Base-by-base conservation (phyloP, 2,888 invertebrate genomes). In the Drosophila aldrichi region DNA sequence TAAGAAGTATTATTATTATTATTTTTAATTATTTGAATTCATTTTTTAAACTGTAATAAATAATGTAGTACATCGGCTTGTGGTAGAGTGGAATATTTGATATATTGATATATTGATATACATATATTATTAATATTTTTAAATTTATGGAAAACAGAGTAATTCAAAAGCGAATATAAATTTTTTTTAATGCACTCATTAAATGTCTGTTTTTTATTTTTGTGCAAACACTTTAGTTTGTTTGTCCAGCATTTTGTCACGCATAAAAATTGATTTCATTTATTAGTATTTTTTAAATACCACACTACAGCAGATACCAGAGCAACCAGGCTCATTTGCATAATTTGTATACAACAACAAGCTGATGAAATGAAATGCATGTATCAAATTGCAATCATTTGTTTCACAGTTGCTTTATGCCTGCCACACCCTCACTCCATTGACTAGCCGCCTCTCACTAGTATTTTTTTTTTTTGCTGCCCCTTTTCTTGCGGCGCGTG, bases 301-400 rank as follows among this genome's bases (percentile, higher is more conserved):
- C 7, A 25, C 16, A 16, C 36, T 9, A 22, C 7, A 18, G 34
- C 18, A 34, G 52, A 62, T 18, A 48, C 22, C 22, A 25, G 14
- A 32, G 20, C n/a, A n/a, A n/a, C 7, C 46, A 25, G 43, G 36
- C 32, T 63, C 79, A 81, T 82, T 83, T 82, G 85, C 84, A 88
- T 89, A 78, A 84, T 86, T 88, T 86, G 66, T 70, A n/a, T 10
- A 25, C 78, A 64, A 58, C 29, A 29, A 63, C 61, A 67, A 79
- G 66, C 74, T 70, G 77, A 51, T 55, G 54, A 76, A 81, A 79
- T 84, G 75, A 83, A 83, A 67, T 65, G 69, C 83, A 83, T 86
- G 88, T 86, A 88, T 83, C 75, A 80, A 85, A 72, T 69, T 64
- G 66, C 58, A 68, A 70, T 61, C 61, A 54, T 54, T 68, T 32